These are phyloP conservation scores for Enteromius argenteus DNA, from an alignment of 2,797 vertebrate species.

Conservation along the genomic window DNA sequence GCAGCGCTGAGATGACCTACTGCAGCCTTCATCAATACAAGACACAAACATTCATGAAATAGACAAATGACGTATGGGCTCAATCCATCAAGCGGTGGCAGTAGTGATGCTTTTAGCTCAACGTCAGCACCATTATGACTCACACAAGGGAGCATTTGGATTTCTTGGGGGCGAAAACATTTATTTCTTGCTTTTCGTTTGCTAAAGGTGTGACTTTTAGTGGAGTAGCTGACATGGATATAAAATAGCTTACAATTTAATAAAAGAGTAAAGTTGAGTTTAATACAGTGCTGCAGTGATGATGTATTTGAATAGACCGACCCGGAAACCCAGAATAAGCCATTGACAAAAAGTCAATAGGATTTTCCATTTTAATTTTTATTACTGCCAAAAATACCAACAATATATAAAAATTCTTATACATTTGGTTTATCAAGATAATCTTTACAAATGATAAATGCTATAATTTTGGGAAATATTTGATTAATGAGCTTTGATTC, in stretches of 20 bases:
- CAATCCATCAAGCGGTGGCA: background rate
- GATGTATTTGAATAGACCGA: background rate
- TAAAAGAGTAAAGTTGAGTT: background rate
- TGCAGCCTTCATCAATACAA: constrained; percentile 40
- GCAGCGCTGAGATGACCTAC: constrained; percentile 15
- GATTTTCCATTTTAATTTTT: background rate
- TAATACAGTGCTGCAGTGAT: background rate
- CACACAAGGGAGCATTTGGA: background rate
- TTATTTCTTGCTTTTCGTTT: constrained; percentile 5
- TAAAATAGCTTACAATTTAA: background rate
- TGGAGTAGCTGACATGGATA: background rate
- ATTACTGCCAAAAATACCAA: background rate
- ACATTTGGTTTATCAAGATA: background rate
- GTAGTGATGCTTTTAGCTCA: background rate
- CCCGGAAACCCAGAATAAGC: background rate
- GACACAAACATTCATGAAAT: constrained; percentile 17
- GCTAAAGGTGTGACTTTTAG: constrained; percentile 13
- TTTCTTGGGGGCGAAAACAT: background rate
- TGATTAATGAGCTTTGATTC: background rate
- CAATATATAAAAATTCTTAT: too few species aligned
- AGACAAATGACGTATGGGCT: background rate
- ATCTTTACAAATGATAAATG: background rate
- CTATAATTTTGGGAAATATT: background rate
- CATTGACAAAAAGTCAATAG: background rate
- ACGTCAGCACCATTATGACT: background rate